Evolutionary conservation across 2,113 vertebrate species (phyloP).

Genomic region (Labrus mixtus): DNA sequence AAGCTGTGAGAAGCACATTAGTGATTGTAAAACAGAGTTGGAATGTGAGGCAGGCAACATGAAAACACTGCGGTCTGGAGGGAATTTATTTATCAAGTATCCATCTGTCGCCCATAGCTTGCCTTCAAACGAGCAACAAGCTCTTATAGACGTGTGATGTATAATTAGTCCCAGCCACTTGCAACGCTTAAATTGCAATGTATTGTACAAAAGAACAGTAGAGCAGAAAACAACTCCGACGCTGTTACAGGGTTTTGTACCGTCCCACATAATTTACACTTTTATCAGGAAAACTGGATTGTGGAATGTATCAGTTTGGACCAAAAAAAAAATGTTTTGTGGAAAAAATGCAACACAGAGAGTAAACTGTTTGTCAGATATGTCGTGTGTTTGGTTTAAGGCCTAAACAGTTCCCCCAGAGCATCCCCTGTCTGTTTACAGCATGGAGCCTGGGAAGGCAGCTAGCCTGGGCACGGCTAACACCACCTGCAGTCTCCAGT

Average conservation of each 20-base stretch:
- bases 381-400: slow-evolving; percentile 83
- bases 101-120: slow-evolving; percentile 77
- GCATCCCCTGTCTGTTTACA: slow-evolving; percentile 79
- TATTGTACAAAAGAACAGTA: neutral
- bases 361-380: slow-evolving; percentile 86
- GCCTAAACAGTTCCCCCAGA: slow-evolving; percentile 82
- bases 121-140: slow-evolving; percentile 67
- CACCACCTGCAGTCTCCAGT: slow-evolving; percentile 67
- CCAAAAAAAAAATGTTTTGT: slow-evolving; percentile 71
- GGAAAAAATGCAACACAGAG: slow-evolving; percentile 72
- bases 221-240: neutral
- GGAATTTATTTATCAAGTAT: slow-evolving; percentile 81
- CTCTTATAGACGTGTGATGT: slow-evolving; percentile 55
- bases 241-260: neutral
- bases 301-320: slow-evolving; percentile 71
- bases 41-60: slow-evolving; percentile 80
- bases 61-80: slow-evolving; percentile 80
- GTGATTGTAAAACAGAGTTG: slow-evolving; percentile 79
- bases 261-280: slow-evolving; percentile 33
- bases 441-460: slow-evolving; percentile 47
- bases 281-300: slow-evolving; percentile 54
- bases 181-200: slow-evolving; percentile 14
- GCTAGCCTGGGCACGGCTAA: slow-evolving; percentile 36
- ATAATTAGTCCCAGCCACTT: slow-evolving; percentile 73
- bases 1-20: slow-evolving; percentile 77